A percentile compares a stretch with the other conserved stretches of the same genome.
Evolutionary conservation across 2,797 vertebrate genomes (phyloP).

Genomic region (Microctenopoma lineatum): DNA sequence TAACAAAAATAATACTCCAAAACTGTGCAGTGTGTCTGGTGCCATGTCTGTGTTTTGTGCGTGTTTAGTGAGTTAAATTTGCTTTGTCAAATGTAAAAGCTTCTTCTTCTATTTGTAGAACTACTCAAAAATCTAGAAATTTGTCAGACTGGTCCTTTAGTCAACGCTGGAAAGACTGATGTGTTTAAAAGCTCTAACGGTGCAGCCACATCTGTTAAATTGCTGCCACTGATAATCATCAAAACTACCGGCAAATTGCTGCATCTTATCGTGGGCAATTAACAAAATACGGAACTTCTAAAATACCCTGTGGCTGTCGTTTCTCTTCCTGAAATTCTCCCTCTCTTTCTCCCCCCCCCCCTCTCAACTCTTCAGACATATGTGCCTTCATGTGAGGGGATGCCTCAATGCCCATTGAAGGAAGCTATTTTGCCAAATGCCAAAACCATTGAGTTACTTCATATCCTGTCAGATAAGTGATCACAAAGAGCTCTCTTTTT

Average conservation of each 20-base stretch:
- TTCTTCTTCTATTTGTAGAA: constrained; percentile 13
- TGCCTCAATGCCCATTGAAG: constrained; percentile 81
- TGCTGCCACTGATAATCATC: constrained; percentile 81
- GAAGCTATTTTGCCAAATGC: constrained; percentile 86
- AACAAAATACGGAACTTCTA: constrained; percentile 80
- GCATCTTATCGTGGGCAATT: constrained; percentile 82
- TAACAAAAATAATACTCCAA: constrained; percentile 71
- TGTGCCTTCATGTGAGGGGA: constrained; percentile 76
- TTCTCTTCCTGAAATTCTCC: constrained; percentile 58
- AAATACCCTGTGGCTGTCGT: constrained; percentile 81
- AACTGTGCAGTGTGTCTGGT: constrained; percentile 34
- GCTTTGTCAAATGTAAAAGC: constrained; percentile 1
- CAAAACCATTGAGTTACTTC: constrained; percentile 82
- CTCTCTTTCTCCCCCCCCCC: constrained; percentile 8
- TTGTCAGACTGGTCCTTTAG: constrained; percentile 54
- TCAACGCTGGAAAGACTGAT: constrained; percentile 49
- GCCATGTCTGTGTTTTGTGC: constrained; percentile 19
- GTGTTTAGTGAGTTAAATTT: constrained; percentile 32
- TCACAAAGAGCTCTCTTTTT: constrained; percentile 83
- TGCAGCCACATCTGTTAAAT: constrained; percentile 81
- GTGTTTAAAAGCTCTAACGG: constrained; percentile 61
- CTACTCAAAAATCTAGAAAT: constrained; percentile 23
- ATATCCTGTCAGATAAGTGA: constrained; percentile 87
- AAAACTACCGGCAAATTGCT: constrained; percentile 81
- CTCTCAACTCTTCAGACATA: constrained; percentile 65